Base-by-base conservation (phyloP, 1,140 invertebrate genomes). In the Drosophila sp. region DNA sequence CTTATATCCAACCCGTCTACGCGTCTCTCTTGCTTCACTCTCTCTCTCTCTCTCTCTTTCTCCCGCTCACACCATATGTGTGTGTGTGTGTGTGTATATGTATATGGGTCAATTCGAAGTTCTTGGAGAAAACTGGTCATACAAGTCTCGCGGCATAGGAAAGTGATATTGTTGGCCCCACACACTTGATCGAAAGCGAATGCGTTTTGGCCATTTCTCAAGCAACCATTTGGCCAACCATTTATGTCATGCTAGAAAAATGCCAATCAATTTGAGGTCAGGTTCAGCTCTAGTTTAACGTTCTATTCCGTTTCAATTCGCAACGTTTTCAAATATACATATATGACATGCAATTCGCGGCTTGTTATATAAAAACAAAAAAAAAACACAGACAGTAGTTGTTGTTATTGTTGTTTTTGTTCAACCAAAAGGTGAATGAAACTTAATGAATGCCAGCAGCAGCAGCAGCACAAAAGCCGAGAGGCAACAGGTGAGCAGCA, bases 41-140 rank as follows among this genome's bases (percentile, higher is more conserved):
- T 27, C 4, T 29, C 11, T 29, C 30, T 32, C 44, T 32, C 41
- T 32, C 54, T 10, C 62, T 40, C 54, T 72, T 64, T 68, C 61
- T 69, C 68, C 41, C 69, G 30, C 47, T 60, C 27, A 41, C 38
- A 17, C 60, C 25, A 10, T 11, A 6, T 29, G 69, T 70, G 58
- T 54, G 70, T 74, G 41, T 55, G 35, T 65, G 30, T 66, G 57
- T 62, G 55, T 35, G 56, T 55, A 50, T 27, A 25, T 68, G 47
- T 83, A 87, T 77, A 87, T 87, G 80, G 83, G 83, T 87, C 83
- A 79, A 67, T 56, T 74, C 66, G 72, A 69, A 73, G 84, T 87
- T 87, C 83, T 87, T 89, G 72, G 84, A 84, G 85, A 89, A 89
- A 89, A 89, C 84, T 89, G 77, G 84, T 85, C 78, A 66, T 80